Percentiles rank a stretch among this genome's conserved stretches.
Evolutionary conservation across 2,888 invertebrate species (phyloP).

Genomic region (Mechanitis messenoides): DNA sequence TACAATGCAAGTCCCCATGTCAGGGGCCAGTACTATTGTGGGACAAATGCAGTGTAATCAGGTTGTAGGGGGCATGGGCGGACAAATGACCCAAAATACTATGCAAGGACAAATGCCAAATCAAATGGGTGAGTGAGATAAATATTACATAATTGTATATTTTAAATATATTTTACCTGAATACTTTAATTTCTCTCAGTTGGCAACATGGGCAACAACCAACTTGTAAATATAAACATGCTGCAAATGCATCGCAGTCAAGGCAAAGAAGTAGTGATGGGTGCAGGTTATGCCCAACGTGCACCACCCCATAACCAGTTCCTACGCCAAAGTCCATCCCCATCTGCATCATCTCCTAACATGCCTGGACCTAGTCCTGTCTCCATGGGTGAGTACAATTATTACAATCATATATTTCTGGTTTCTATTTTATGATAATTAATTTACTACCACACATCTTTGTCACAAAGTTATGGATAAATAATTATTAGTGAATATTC

Average conservation of each 20-base stretch:
- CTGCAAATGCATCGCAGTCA: constrained; percentile 63
- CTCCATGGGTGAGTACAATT: constrained; percentile 52
- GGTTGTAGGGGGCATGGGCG: constrained; percentile 70
- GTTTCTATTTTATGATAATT: background rate
- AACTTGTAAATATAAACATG: constrained; percentile 64
- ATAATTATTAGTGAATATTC: too few relatives aligned
- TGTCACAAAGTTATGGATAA: too few relatives aligned
- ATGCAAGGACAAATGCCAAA: constrained; percentile 59
- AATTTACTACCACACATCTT: too few relatives aligned
- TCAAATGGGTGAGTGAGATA: constrained; percentile 63
- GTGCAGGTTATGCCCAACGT: constrained; percentile 69
- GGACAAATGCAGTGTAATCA: constrained; percentile 68
- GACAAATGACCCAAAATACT: constrained; percentile 56
- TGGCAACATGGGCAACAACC: constrained; percentile 61
- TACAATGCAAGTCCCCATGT: constrained; percentile 63
- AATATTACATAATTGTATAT: too few relatives aligned
- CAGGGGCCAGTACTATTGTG: constrained; percentile 51
- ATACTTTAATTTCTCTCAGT: constrained; percentile 32
- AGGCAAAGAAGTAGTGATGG: constrained; percentile 60
- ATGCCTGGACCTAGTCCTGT: constrained; percentile 76
- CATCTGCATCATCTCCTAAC: constrained; percentile 83
- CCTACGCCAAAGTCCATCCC: constrained; percentile 87
- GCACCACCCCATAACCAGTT: constrained; percentile 85
- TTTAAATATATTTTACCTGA: too few relatives aligned
- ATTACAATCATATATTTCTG: too few relatives aligned